Percentiles rank a stretch among this genome's conserved stretches.
These are phyloP conservation scores for Deroptyus accipitrinus DNA, from an alignment of 2,113 vertebrate species.

Conservation along the genomic window DNA sequence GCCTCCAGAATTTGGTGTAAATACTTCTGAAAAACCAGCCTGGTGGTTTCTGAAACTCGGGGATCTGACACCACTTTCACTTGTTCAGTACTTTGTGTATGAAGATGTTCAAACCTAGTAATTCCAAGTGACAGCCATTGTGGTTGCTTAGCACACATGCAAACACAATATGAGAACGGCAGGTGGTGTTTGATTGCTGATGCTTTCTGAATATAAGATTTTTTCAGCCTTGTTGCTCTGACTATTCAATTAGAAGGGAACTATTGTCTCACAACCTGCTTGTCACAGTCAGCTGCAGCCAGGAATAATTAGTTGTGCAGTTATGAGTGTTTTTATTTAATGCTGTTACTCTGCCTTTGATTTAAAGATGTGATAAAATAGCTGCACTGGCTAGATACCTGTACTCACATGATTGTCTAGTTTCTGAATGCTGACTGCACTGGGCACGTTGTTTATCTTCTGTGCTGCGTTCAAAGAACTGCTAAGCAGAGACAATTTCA, in stretches of 20 bases:
- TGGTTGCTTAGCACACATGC: conserved; percentile 33
- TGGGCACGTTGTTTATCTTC: background rate
- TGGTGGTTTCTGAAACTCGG: background rate
- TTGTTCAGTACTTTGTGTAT: conserved; percentile 18
- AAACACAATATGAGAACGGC: conserved; percentile 40
- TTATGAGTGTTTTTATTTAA: background rate
- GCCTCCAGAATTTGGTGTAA: background rate
- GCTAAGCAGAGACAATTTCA: background rate
- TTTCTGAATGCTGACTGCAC: background rate
- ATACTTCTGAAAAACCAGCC: background rate
- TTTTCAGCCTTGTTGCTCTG: conserved; percentile 21
- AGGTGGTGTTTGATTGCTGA: conserved; percentile 43
- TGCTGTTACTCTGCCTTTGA: background rate
- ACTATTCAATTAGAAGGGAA: conserved; percentile 55
- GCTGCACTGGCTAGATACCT: background rate
- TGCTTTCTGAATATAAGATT: conserved; percentile 46
- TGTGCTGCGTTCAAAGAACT: background rate
- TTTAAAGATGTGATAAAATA: background rate
- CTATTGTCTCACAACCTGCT: conserved; percentile 25
- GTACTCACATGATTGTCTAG: background rate
- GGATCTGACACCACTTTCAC: background rate
- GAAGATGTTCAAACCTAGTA: conserved; percentile 39
- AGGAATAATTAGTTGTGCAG: conserved; percentile 9
- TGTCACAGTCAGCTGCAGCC: conserved; percentile 10
- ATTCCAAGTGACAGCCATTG: conserved; percentile 50